phyloP scores from a whole-genome alignment of 2,888 invertebrate species.

The Acrobasis repandana region DNA sequence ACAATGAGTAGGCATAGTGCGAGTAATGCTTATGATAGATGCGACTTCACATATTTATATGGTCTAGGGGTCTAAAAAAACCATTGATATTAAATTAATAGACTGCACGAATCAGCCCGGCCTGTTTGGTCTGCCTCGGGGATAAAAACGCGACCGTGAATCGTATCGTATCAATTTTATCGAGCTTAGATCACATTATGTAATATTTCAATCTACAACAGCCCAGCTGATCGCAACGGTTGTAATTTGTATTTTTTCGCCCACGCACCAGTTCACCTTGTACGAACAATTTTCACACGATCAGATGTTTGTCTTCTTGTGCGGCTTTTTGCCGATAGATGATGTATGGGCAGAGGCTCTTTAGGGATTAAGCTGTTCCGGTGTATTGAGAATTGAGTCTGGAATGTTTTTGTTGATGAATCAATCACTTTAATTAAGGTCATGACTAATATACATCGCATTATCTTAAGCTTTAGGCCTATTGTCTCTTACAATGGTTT shows the following conservation, averaged over 20 bases:
- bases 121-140: no score
- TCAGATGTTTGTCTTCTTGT: constrained; percentile 53
- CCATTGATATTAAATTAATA: no score
- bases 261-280: constrained; percentile 66
- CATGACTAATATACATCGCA: background rate
- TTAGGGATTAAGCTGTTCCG: constrained; percentile 23
- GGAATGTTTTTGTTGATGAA: constrained; percentile 6
- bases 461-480: background rate
- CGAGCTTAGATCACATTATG: background rate
- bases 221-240: constrained; percentile 22
- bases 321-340: constrained; percentile 25
- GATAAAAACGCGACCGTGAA: no score
- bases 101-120: no score
- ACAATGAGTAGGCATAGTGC: no score
- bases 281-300: constrained; percentile 72
- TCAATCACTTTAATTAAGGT: background rate
- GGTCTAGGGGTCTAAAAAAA: no score
- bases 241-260: constrained; percentile 28
- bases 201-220: background rate
- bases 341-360: constrained; percentile 19
- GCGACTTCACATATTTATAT: no score
- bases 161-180: no score
- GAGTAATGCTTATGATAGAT: no score
- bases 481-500: background rate
- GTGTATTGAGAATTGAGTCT: background rate